Base-by-base conservation (phyloP, 30 jellyfish, hydroid and myxozoan genomes). In the Nemopilema nomurai region DNA sequence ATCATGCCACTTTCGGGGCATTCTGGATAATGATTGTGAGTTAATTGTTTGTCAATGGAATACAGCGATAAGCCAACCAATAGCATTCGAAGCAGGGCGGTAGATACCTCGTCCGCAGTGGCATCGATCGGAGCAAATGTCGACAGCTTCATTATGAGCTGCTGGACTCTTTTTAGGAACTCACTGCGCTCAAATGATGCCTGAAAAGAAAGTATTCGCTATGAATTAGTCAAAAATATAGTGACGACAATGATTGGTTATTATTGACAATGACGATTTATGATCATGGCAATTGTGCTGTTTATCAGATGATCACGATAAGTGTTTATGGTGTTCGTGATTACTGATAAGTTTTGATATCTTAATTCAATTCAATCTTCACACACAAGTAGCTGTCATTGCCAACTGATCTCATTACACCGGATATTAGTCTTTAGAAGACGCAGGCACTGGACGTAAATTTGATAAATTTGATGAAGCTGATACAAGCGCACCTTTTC, bases 101-200 rank as follows among this genome's bases (percentile, higher is more conserved):
- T n/a, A n/a, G n/a, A n/a, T n/a, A 92, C 98, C 98, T 92, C 94
- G 66, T 92, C 98, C n/a, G 92, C 98, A 23, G 98, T 92, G 20
- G 77, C 91, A 84, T 92, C 98, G 51, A 88, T 77, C n/a, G 96
- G 91, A n/a, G 88, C 96, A 83, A 72, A 92, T 49, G 92, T 74
- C 18, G 82, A 83, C 62, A 92, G 31, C 71, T 92, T 92, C 83
- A 76, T 78, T 27, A 92, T 74, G 84, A 92, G 74, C 76, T 92
- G 90, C 69, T 87, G 90, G 25, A 84, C 90, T 9, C 81, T 87
- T 68, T 84, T 81, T 19, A 92, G 63, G 69, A 87, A 87, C 18
- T 51, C 90, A 67, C 83, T 78, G 24, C 98, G 67, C 71, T 90
- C 94, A 9, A n/a, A 4, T 4, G 90, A 33, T 18, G 90, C 9